Evolutionary conservation across 2,888 invertebrate genomes (phyloP), one percentile per base, ranked within the genome.

Genomic region (Brenthis daphne): DNA sequence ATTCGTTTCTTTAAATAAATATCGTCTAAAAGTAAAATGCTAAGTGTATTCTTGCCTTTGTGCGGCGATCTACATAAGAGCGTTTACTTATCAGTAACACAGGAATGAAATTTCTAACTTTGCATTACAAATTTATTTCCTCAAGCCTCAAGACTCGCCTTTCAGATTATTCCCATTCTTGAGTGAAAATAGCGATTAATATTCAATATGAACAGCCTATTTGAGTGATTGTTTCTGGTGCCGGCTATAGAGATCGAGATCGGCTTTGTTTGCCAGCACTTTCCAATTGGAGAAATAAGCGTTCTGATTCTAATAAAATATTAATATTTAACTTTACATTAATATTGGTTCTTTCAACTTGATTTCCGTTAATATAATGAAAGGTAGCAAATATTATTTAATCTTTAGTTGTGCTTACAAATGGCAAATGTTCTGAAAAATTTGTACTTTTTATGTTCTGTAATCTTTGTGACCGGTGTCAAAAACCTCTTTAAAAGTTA

Each of bases 61-160:
- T 83, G 83, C 79, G 75, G 76, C 73, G 74, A 77, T 80, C 78
- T 76, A 74, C 80, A 80, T 83, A 83, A 87, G 82, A 87, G 83
- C 85, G 87, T 90, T 90, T 90, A 87, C 88, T 89, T 89, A 91
- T 87, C 87, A 85, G 85, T 85, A 87, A 88, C 89, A 87, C 83
- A 85, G 85, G 84, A 89, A 89, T 89, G 88, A 84, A 89, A 92
- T 91, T 90, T 89, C 88, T 88, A 86, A 90, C 90, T 92, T 92
- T 90, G 90, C 87, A 92, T 92, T 90, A 91, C 92, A 91, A 91
- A 92, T 92, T 90, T 90, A 90, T 89, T 90, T 89, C 85, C 87
- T 84, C 80, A 80, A 79, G 81, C 85, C 81, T 82, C 78, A 80
- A 79, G 83, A 79, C 78, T 85, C 82, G 82, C 86, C 83, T 87